A percentile compares a stretch with the other conserved stretches of the same genome.
phyloP scores from a whole-genome alignment of 2,888 invertebrate species.

The Drosophila sordidapex region DNA sequence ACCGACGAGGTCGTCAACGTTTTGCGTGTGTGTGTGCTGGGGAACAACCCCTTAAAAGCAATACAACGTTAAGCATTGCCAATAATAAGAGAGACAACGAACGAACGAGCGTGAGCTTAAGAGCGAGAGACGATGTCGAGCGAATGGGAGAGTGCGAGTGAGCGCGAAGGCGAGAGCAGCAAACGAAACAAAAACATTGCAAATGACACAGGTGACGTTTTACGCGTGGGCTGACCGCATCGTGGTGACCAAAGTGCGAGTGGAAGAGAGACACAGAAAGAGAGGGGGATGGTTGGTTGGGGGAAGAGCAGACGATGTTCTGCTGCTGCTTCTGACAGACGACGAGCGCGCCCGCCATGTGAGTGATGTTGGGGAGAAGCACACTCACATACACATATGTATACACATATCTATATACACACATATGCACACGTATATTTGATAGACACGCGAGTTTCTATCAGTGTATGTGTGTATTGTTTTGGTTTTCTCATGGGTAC shows the following conservation, averaged over 20 bases:
- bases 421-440: slow-evolving; percentile 18
- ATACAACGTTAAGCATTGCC: slow-evolving; percentile 8
- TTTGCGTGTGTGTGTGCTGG: background rate
- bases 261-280: background rate
- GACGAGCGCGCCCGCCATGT: slow-evolving; percentile 50
- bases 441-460: slow-evolving; percentile 16
- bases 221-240: slow-evolving; percentile 55
- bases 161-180: slow-evolving; percentile 21
- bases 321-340: slow-evolving; percentile 42
- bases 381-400: slow-evolving; percentile 20
- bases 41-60: slow-evolving; percentile 42
- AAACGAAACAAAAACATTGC: slow-evolving; percentile 74
- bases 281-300: background rate
- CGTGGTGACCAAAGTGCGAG: slow-evolving; percentile 7
- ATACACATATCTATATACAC: slow-evolving; percentile 12
- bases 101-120: slow-evolving; percentile 2
- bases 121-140: slow-evolving; percentile 1
- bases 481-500: slow-evolving; percentile 68
- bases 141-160: slow-evolving; percentile 4
- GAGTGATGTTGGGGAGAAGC: slow-evolving; percentile 51
- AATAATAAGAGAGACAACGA: slow-evolving; percentile 14
- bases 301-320: slow-evolving; percentile 8
- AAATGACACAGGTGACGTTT: slow-evolving; percentile 79
- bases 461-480: slow-evolving; percentile 50
- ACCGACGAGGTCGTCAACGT: slow-evolving; percentile 41